phyloP scores from a whole-genome alignment of 2,888 invertebrate genomes.

The Thera obeliscata region DNA sequence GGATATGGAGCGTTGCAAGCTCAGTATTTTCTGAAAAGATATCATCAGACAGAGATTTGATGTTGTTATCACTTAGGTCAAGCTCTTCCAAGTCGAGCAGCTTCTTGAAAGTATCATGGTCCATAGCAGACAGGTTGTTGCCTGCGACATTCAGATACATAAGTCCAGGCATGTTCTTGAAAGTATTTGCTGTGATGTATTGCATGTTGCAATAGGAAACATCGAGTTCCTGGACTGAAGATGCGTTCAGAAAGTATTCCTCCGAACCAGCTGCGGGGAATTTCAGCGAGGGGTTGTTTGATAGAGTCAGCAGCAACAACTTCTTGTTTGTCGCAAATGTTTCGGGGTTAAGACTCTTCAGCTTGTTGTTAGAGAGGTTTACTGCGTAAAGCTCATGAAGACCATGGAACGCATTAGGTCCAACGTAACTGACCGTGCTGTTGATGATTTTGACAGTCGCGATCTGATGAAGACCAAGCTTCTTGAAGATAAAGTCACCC shows the following conservation, averaged over 20 bases:
- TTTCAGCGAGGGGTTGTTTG: conserved; percentile 85
- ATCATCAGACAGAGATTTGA: conserved; percentile 85
- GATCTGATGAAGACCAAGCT: conserved; percentile 86
- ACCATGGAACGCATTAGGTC: conserved; percentile 88
- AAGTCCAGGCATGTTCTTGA: conserved; percentile 86
- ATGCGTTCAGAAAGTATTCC: conserved; percentile 84
- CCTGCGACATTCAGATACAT: conserved; percentile 88
- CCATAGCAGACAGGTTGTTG: conserved; percentile 86
- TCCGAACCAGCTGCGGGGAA: conserved; percentile 69
- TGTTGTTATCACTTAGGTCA: conserved; percentile 88
- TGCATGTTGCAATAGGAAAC: conserved; percentile 88
- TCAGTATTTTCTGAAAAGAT: conserved; percentile 87
- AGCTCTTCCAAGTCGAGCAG: conserved; percentile 88
- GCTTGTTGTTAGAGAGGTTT: conserved; percentile 87
- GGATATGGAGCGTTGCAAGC: conserved; percentile 87
- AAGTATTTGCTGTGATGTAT: conserved; percentile 86
- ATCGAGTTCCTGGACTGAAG: conserved; percentile 88
- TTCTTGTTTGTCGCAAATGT: conserved; percentile 88
- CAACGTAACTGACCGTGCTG: conserved; percentile 87
- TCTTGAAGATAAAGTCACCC: conserved; percentile 85
- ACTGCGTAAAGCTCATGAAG: conserved; percentile 87
- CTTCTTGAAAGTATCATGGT: conserved; percentile 85
- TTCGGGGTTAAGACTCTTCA: conserved; percentile 87
- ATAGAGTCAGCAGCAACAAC: conserved; percentile 86
- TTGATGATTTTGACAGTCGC: conserved; percentile 88